phyloP scores from a whole-genome alignment of 2,113 vertebrate genomes.

The Camelus bactrianus region DNA sequence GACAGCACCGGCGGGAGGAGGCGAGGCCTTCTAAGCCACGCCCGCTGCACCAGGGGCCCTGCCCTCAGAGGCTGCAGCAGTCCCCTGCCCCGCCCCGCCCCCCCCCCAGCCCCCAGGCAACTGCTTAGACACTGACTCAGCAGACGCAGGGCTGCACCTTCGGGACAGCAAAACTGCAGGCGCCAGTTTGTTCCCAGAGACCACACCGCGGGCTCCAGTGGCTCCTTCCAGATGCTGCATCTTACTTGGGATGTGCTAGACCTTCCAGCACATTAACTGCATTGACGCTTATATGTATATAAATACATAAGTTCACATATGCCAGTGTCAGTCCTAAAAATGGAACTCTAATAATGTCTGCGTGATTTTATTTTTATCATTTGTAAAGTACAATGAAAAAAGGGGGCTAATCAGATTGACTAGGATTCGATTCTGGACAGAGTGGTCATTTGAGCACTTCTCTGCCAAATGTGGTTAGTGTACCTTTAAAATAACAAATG shows the following conservation, averaged over 20 bases:
- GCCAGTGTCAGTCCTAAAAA: background rate
- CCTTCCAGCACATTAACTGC: too few relatives aligned
- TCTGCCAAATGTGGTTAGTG: background rate
- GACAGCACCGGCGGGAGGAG: background rate
- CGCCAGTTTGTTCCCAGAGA: background rate
- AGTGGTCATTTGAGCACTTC: background rate
- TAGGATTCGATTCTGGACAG: background rate
- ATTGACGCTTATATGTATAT: background rate
- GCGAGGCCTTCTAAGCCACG: slow-evolving; percentile 58
- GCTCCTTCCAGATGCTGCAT: background rate
- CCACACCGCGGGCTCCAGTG: background rate
- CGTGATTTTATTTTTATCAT: slow-evolving; percentile 26
- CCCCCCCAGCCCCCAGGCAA: background rate
- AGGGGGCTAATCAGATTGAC: background rate
- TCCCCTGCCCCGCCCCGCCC: background rate
- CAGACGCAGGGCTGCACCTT: slow-evolving; percentile 56
- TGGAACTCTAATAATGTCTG: background rate
- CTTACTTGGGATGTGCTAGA: background rate
- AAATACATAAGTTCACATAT: fast-evolving
- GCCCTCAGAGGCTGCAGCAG: slow-evolving; percentile 62
- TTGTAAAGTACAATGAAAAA: background rate
- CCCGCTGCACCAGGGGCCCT: background rate
- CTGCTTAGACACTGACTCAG: slow-evolving; percentile 39
- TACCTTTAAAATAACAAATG: background rate
- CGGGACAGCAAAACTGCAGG: slow-evolving; percentile 50